Base-by-base conservation (phyloP, 2,888 invertebrate genomes). In the Aphidoletes aphidimyza region DNA sequence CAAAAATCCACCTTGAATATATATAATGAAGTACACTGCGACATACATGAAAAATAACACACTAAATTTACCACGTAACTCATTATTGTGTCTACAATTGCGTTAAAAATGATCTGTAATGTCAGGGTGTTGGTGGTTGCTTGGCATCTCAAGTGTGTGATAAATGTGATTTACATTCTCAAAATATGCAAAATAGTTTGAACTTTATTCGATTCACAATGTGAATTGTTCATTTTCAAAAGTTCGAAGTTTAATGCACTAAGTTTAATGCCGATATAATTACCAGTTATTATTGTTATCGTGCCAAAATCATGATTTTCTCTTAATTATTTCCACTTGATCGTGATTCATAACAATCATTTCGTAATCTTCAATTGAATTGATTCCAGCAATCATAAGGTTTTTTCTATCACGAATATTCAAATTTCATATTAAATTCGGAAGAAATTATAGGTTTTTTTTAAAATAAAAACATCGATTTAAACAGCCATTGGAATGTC, bases 201-300 rank as follows among this genome's bases (percentile, higher is more conserved):
- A 54, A 22, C 22, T 54, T 54, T 22, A 26, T 26, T 17, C 34
- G n/a, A 0, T 2, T 22, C 30, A 2, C 26, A 69, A 30, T 69
- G 6, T 17, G 2, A 30, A 17, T 14, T 2, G 69, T 30, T 69
- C 69, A 69, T n/a, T 34, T 6, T 30, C 30, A 14, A 9, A n/a
- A n/a, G 69, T 69, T 69, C 34, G 30, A 69, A 69, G 69, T 69
- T 69, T 69, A 14, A 69, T 69, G 69, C 69, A 69, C 69, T 17
- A 14, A 6, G 6, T 6, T 14, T 30, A 14, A 30, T 11, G 0
- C 30, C 30, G 3, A n/a, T 11, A 11, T 9, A 30, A 69, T 30
- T 26, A 30, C 14, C 26, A 69, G 11, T 69, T 5, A 69, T 69
- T 69, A 34, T 54, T 3, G 9, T 54, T 54, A 8, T 47, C 8